Evolutionary conservation across 2,113 vertebrate genomes (phyloP).

Genomic region (Crotalus helleri): DNA sequence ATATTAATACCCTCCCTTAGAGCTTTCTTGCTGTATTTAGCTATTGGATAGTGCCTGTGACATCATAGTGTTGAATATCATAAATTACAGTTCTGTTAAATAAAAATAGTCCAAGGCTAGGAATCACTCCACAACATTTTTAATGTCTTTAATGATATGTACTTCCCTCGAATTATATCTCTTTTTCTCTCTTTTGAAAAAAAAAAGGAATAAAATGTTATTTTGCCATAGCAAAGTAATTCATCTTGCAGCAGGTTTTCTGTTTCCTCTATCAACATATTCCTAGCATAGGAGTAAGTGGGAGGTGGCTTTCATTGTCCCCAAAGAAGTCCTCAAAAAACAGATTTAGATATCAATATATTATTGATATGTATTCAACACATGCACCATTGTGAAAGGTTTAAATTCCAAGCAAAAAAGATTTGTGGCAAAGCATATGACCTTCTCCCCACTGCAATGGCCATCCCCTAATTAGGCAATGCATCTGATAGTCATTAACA

Average conservation of each 20-base stretch:
- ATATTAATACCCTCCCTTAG: not conserved
- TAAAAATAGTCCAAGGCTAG: not conserved
- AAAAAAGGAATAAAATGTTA: not conserved
- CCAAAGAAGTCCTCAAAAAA: conserved; percentile 37
- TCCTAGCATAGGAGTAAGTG: not conserved
- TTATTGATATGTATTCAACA: conserved; percentile 59
- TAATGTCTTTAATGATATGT: not conserved
- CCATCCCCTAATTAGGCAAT: conserved; percentile 90
- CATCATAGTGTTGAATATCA: not conserved
- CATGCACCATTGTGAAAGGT: conserved; percentile 54
- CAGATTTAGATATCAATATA: conserved; percentile 47
- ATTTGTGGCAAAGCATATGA: conserved; percentile 82
- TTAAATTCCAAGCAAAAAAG: conserved; percentile 71
- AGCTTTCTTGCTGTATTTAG: not conserved
- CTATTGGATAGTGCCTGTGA: not conserved
- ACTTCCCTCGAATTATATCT: not conserved
- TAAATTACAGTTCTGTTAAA: not conserved
- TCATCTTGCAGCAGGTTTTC: not conserved
- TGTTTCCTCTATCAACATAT: not conserved
- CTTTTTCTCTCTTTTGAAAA: not conserved
- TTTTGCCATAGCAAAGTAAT: not conserved
- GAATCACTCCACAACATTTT: not conserved
- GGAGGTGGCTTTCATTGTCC: not conserved
- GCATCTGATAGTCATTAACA: conserved; percentile 97
- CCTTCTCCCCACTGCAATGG: conserved; percentile 83